Base-by-base conservation (phyloP, 1,140 invertebrate genomes). In the honey bee (Apis mellifera) region DNA sequence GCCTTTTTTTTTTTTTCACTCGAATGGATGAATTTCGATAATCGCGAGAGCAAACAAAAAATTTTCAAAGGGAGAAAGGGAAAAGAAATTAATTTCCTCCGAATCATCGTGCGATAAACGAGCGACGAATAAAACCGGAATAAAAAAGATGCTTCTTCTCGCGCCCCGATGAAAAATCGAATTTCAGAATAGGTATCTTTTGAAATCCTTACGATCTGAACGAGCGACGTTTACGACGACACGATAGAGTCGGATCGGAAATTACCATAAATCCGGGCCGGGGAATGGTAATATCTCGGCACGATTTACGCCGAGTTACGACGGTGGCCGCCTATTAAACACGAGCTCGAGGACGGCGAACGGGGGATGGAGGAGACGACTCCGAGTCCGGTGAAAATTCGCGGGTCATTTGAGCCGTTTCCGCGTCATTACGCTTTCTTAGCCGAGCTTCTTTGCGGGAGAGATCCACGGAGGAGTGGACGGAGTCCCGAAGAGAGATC, bases 351-450 rank as follows among this genome's bases (percentile, higher is more conserved):
- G n/a, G 32, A 42, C 32, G 32, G 0, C 32, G 32, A 42, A n/a
- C n/a, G n/a, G 32, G 32, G 5, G 32, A 5, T 4, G 32, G 32
- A 42, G 4, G 32, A 42, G 32, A 42, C 32, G 80, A 83, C 79
- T 68, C 65, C 32, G 5, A 42, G 89, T 85, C 84, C 65, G 85
- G 82, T 88, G 89, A 89, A 92, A 92, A 93, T 94, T 94, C 92
- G 91, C 92, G 92, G 92, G 91, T 94, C 93, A 93, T 94, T 94
- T 94, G 93, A 94, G 92, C 90, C 89, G 91, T 93, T 94, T 93
- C 93, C 93, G 90, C 92, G 81, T 92, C 93, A 94, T 94, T 94
- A 94, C 92, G 92, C 90, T 91, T 93, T 91, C 92, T 92, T 90
- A 90, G 90, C 84, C 60, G 52, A 64, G 75, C 74, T 88, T 73